Evolutionary conservation across 2,113 vertebrate genomes (phyloP).

Genomic region (Sterna hirundo): DNA sequence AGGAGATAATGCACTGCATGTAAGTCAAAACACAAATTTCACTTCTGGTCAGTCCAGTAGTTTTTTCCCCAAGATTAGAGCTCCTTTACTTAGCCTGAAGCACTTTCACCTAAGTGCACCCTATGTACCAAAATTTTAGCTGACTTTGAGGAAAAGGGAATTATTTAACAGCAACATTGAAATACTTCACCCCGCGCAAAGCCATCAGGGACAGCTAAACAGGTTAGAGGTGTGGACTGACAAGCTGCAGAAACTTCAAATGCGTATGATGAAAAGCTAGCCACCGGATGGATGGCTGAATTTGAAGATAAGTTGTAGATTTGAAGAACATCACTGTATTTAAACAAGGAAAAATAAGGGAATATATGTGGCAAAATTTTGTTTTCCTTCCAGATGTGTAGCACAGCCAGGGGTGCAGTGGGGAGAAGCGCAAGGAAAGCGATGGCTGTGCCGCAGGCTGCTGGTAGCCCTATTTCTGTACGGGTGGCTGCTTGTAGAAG

Average conservation of each 20-base stretch:
- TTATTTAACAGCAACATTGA: not conserved
- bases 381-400: not conserved
- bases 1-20: not conserved
- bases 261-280: not conserved
- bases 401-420: rapidly evolving
- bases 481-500: not conserved
- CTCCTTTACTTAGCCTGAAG: not conserved
- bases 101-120: not conserved
- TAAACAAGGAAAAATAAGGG: not conserved
- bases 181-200: not conserved
- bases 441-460: rapidly evolving
- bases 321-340: not conserved
- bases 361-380: not conserved
- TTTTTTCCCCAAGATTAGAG: not conserved
- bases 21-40: not conserved
- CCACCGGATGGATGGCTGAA: not conserved
- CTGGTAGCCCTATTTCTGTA: not conserved
- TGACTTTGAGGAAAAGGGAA: not conserved
- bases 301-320: not conserved
- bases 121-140: not conserved
- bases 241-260: not conserved
- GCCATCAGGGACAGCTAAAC: not conserved
- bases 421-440: no score
- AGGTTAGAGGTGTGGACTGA: not conserved
- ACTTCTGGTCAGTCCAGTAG: not conserved